Percentiles rank a stretch among this genome's conserved stretches.
Evolutionary conservation across 2,888 invertebrate species (phyloP).

Genomic region (Oegoconia quadripuncta): DNA sequence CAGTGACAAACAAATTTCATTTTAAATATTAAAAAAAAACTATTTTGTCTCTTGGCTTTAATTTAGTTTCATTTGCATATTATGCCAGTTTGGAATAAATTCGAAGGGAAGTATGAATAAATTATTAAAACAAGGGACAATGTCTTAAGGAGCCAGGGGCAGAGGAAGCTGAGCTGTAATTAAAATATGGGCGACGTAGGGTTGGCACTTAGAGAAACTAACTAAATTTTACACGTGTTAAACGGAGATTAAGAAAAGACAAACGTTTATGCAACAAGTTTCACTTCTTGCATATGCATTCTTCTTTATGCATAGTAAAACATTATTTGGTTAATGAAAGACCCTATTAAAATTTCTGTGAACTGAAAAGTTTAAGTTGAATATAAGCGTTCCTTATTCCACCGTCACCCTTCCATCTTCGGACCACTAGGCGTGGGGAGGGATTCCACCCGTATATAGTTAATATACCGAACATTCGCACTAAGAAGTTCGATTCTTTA

Average conservation of each 20-base stretch:
- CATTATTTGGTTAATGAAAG: neutral
- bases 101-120: constrained; percentile 67
- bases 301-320: neutral
- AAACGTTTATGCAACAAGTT: no score
- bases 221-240: no score
- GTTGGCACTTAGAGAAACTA: constrained; percentile 29
- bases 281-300: neutral
- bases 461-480: no score
- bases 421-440: no score
- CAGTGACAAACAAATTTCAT: constrained; percentile 18
- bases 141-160: constrained; percentile 64
- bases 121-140: constrained; percentile 70
- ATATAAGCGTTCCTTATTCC: no score
- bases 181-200: constrained; percentile 58
- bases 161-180: constrained; percentile 59
- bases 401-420: no score
- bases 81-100: constrained; percentile 48
- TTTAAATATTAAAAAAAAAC: constrained; percentile 7
- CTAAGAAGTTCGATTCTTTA: no score
- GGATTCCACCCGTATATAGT: no score
- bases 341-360: no score
- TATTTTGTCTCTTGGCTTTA: constrained; percentile 21
- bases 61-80: constrained; percentile 51
- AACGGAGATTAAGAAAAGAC: no score
- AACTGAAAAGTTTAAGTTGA: no score